Base-by-base conservation (phyloP, 2,888 invertebrate genomes). In the Spicauda simplicius region DNA sequence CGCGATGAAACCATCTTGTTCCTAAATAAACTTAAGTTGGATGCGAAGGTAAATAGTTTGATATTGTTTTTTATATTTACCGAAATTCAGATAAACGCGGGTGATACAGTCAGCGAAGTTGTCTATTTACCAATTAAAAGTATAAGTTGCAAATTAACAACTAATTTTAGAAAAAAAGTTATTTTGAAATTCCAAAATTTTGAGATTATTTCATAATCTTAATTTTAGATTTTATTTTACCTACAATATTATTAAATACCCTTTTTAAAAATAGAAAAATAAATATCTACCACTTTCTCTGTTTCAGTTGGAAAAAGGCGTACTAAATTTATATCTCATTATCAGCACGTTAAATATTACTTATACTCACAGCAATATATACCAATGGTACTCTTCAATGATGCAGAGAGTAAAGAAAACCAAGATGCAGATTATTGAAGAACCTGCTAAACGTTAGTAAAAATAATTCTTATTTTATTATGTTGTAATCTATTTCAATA, bases 321-420 rank as follows among this genome's bases (percentile, higher is more conserved):
- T 95, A 10, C 83, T 96, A 0, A 95, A 96, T 74, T 80, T 96
- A 56, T 96, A 95, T 79, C 87, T 96, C 12, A 95, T 95, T 79
- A 89, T 97, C 52, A 96, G 96, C 82, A 95, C 95, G 59, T 88
- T 97, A 72, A 94, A 95, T 72, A 82, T 96, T 6, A 95, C 94
- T 20, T 97, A 97, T 72, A 80, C 84, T 50, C 93, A 93, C 69
- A 76, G 71, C 1, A 83, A 88, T 37, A 82, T 84, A 16, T 84
- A 87, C 72, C 78, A 79, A 52, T 93, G 93, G 92, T 89, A 87
- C 74, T 73, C 79, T 0, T 76, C 80, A 0, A 71, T 80, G 12
- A 73, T 73, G 72, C 82, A 86, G 37, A 79, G 84, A 60, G 71
- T 83, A 30, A 82, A 77, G 63, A 83, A 79, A 63, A 74, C 84